These are phyloP conservation scores for Thomomys bottae DNA, from an alignment of 2,113 vertebrate species.

Conservation along the genomic window DNA sequence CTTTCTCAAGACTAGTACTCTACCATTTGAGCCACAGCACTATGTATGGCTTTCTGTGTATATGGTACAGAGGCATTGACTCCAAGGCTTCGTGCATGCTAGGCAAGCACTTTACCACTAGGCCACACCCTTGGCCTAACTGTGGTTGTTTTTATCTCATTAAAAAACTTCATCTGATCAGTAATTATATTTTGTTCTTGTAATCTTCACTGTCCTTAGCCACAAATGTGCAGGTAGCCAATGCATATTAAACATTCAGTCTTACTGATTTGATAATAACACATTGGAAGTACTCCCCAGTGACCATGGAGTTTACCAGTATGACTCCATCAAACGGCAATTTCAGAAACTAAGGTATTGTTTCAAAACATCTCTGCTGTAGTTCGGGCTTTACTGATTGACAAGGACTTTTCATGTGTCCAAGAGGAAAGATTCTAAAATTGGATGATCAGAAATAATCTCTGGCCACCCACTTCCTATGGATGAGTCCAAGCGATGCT, in stretches of 20 bases:
- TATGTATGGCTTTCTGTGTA: no score
- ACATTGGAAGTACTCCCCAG: background rate
- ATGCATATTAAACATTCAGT: slow-evolving; percentile 43
- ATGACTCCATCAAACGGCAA: background rate
- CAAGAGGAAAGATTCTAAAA: background rate
- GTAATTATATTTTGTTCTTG: background rate
- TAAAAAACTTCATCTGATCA: background rate
- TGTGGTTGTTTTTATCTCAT: background rate
- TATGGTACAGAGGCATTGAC: no score
- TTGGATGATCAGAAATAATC: background rate
- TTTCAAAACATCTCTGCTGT: background rate
- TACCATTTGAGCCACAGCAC: no score
- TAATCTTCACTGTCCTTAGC: background rate
- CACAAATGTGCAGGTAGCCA: background rate
- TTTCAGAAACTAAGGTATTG: background rate
- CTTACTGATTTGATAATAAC: background rate
- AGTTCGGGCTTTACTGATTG: background rate
- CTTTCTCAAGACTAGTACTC: no score
- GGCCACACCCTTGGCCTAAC: no score
- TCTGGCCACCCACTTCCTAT: background rate
- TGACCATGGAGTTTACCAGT: background rate
- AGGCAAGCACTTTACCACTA: no score
- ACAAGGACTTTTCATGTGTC: background rate
- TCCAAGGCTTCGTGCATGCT: no score
- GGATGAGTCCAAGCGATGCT: background rate